Evolutionary conservation across 1,140 invertebrate species (phyloP).

Genomic region (Helicorthomorpha holstii): DNA sequence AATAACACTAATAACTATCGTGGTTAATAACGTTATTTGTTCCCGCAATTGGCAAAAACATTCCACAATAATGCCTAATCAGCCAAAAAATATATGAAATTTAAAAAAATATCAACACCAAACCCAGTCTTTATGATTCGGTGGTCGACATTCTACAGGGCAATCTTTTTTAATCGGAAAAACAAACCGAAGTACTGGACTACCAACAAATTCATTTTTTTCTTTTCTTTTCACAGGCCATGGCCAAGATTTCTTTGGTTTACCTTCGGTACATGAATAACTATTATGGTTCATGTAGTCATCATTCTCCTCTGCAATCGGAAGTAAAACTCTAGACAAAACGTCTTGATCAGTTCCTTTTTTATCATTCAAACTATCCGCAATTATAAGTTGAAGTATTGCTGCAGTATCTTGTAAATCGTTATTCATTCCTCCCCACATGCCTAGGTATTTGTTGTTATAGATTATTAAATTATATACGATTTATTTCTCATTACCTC

Average conservation of each 20-base stretch:
- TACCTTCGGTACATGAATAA: neutral
- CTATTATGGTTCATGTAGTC: neutral
- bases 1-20: no score
- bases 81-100: no score
- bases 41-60: no score
- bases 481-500: neutral
- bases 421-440: neutral
- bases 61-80: no score
- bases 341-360: neutral
- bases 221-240: neutral
- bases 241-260: neutral
- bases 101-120: neutral
- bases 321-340: neutral
- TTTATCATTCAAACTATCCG: neutral
- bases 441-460: neutral
- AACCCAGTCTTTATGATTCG: neutral
- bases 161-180: neutral
- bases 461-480: neutral
- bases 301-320: neutral
- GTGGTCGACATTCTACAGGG: neutral
- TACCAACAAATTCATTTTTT: neutral
- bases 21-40: no score
- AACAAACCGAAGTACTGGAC: neutral
- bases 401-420: neutral
- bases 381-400: neutral